These are phyloP conservation scores for Cherax quadricarinatus DNA, from an alignment of 1,140 invertebrate species.

Conservation along the genomic window DNA sequence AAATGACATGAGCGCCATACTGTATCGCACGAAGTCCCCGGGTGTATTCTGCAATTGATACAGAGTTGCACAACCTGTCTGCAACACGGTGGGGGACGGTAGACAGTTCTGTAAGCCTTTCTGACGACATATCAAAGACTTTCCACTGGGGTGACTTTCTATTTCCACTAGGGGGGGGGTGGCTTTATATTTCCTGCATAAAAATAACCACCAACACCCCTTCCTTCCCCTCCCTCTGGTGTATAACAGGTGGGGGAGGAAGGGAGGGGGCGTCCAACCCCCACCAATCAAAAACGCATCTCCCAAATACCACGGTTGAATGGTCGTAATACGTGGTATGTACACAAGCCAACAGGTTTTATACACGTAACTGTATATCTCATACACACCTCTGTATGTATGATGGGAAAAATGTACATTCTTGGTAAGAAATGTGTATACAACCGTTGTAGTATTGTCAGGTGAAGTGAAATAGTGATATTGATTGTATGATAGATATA, in stretches of 20 bases:
- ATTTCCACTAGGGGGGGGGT: not conserved
- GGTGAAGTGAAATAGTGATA: too few species aligned
- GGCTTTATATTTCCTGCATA: not conserved
- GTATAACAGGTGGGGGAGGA: not conserved
- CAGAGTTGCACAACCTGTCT: too few species aligned
- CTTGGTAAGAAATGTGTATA: too few species aligned
- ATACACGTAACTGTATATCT: not conserved
- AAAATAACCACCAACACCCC: not conserved
- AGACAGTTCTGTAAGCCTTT: too few species aligned
- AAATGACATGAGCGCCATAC: too few species aligned
- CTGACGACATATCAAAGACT: not conserved
- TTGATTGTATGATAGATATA: too few species aligned
- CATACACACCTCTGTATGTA: too few species aligned
- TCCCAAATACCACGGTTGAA: not conserved
- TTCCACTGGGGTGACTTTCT: not conserved
- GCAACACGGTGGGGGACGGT: too few species aligned
- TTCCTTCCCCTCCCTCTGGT: not conserved
- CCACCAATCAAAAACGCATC: conserved; percentile 15
- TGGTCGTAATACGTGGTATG: not conserved
- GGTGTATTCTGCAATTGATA: too few species aligned
- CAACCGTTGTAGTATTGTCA: too few species aligned
- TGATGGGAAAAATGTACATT: too few species aligned
- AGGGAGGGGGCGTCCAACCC: not conserved
- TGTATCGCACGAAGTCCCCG: too few species aligned
- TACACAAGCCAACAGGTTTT: conserved; percentile 1